phyloP scores from a whole-genome alignment of 2,888 invertebrate species.

The Rhynchonema sp. region DNA sequence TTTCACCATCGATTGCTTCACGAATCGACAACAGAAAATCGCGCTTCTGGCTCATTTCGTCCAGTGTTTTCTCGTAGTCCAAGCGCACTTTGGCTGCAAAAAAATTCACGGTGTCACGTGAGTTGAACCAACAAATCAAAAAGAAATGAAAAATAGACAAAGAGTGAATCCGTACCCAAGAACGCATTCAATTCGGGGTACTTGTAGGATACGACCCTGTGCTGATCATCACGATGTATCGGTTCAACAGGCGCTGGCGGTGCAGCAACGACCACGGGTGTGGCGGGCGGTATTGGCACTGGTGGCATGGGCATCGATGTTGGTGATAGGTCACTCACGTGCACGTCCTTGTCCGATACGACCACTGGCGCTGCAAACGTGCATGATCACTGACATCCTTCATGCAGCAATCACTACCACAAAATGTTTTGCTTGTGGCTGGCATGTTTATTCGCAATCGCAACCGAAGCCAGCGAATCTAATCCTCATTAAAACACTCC shows the following conservation, averaged over 20 bases:
- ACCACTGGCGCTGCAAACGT: not conserved
- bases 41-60: slow-evolving; percentile 56
- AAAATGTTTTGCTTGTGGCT: too few species aligned
- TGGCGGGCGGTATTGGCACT: too few species aligned
- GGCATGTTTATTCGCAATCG: too few species aligned
- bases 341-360: not conserved
- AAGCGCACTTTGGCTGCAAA: slow-evolving; percentile 2
- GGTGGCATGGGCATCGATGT: not conserved
- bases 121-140: not conserved
- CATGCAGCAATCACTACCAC: not conserved
- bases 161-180: not conserved
- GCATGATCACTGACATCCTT: too few species aligned
- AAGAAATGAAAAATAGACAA: not conserved
- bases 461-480: too few species aligned
- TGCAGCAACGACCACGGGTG: too few species aligned
- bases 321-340: not conserved
- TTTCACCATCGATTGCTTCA: slow-evolving; percentile 58
- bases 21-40: slow-evolving; percentile 51
- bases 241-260: too few species aligned
- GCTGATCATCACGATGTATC: not conserved
- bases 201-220: not conserved
- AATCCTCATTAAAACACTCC: not conserved
- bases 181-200: not conserved
- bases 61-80: slow-evolving; percentile 31
- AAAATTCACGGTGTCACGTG: not conserved